phyloP scores from a whole-genome alignment of 1,140 invertebrate genomes.

The Brachionus manjavacas region DNA sequence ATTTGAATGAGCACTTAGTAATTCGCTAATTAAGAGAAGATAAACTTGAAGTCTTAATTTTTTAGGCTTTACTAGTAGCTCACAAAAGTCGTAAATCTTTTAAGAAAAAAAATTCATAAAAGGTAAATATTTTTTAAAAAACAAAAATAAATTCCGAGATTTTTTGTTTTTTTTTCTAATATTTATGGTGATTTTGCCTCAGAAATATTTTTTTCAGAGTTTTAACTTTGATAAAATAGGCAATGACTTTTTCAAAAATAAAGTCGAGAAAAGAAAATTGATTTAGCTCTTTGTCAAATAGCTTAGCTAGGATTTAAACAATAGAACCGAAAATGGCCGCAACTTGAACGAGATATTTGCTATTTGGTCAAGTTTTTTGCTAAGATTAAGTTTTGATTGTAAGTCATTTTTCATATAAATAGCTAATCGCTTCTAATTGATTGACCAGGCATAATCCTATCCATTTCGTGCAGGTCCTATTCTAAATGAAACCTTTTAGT shows the following conservation, averaged over 20 bases:
- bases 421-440: not conserved
- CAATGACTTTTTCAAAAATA: not conserved
- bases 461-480: not conserved
- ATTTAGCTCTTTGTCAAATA: not conserved
- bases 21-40: not conserved
- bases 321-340: not conserved
- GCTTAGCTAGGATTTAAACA: not conserved
- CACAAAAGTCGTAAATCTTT: not conserved
- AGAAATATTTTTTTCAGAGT: not conserved
- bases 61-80: not conserved
- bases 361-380: not conserved
- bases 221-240: not conserved
- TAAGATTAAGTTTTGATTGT: not conserved
- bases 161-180: not conserved
- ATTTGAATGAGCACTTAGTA: not conserved
- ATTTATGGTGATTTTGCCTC: not conserved
- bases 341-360: not conserved
- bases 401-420: conserved; percentile 6
- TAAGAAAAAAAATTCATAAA: not conserved
- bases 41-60: not conserved
- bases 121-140: not conserved
- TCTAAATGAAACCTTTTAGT: not conserved
- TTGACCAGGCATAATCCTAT: not conserved
- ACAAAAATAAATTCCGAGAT: not conserved
- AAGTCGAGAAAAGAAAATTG: not conserved